Conservation (phyloP, 2,797 vertebrate genomes). For the Podarcis siculus region DNA sequence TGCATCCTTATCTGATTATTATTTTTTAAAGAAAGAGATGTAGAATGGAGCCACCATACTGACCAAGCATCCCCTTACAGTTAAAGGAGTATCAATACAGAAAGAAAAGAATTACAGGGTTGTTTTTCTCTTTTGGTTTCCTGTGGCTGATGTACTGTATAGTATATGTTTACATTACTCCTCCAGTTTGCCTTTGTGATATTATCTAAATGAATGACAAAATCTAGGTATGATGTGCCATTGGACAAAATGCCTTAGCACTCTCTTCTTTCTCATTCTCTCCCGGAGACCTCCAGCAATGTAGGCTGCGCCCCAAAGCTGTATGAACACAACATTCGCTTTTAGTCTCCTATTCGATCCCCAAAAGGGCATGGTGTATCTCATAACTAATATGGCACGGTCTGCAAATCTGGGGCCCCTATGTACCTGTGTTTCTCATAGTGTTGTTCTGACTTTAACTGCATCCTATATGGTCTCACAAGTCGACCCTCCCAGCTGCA, state of each 20-base stretch:
- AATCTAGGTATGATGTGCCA: constrained; percentile 76
- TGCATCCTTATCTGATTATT: constrained; percentile 58
- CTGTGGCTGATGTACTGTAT: constrained; percentile 80
- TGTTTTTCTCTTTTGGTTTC: constrained; percentile 75
- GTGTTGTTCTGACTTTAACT: neutral
- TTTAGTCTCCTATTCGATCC: constrained; percentile 63
- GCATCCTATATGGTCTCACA: neutral
- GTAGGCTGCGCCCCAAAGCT: constrained; percentile 79
- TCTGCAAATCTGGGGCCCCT: neutral
- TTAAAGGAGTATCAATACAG: constrained; percentile 71
- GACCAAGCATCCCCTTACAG: constrained; percentile 69
- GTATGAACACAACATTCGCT: constrained; percentile 84
- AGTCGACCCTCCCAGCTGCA: neutral
- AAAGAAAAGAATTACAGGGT: constrained; percentile 83
- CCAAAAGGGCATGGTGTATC: constrained; percentile 42
- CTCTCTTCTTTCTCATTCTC: constrained; percentile 66
- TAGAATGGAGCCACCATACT: constrained; percentile 58
- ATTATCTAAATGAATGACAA: constrained; percentile 78
- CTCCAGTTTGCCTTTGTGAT: constrained; percentile 80
- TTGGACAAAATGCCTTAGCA: constrained; percentile 80
- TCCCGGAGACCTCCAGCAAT: constrained; percentile 40
- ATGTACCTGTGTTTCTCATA: neutral
- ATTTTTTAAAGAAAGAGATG: constrained; percentile 47
- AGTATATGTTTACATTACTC: constrained; percentile 81
- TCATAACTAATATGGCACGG: constrained; percentile 25